These are phyloP conservation scores for Ochropacha duplaris DNA, from an alignment of 2,888 invertebrate genomes.

Conservation along the genomic window DNA sequence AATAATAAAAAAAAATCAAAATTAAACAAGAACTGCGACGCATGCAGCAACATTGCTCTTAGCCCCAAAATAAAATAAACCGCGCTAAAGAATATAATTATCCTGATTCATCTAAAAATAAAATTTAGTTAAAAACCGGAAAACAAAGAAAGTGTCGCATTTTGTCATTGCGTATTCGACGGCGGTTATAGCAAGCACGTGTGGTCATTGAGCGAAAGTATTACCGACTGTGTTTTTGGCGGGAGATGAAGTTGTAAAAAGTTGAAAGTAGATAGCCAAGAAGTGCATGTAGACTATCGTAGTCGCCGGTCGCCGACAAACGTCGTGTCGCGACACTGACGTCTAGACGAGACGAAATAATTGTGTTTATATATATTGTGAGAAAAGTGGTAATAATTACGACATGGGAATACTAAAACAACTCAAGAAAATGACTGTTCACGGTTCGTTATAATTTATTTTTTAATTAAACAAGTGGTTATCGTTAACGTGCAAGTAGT, in stretches of 20 bases:
- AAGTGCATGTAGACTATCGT: slow-evolving; percentile 58
- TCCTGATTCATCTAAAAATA: no score
- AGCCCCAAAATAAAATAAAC: no score
- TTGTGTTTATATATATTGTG: slow-evolving; percentile 28
- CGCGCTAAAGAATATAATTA: no score
- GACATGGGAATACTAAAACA: slow-evolving; percentile 76
- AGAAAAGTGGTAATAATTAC: slow-evolving; percentile 14
- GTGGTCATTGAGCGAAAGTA: slow-evolving; percentile 24
- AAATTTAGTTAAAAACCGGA: not conserved
- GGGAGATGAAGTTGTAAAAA: slow-evolving; percentile 53
- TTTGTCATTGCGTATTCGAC: no score
- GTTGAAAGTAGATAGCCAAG: slow-evolving; percentile 36
- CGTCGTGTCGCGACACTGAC: slow-evolving; percentile 20
- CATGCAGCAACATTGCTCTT: no score
- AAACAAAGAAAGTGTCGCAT: not conserved
- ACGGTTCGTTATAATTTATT: slow-evolving; percentile 53
- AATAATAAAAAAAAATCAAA: no score
- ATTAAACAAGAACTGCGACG: no score
- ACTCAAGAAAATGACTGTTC: slow-evolving; percentile 68
- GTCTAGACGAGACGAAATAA: slow-evolving; percentile 31
- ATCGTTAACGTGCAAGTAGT: not conserved
- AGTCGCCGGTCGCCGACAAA: slow-evolving; percentile 50
- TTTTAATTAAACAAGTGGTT: slow-evolving; percentile 1
- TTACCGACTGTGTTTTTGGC: slow-evolving; percentile 41
- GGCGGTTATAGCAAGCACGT: slow-evolving; percentile 7